Evolutionary conservation across 2,113 vertebrate genomes (phyloP).

Genomic region (Vidua macroura): DNA sequence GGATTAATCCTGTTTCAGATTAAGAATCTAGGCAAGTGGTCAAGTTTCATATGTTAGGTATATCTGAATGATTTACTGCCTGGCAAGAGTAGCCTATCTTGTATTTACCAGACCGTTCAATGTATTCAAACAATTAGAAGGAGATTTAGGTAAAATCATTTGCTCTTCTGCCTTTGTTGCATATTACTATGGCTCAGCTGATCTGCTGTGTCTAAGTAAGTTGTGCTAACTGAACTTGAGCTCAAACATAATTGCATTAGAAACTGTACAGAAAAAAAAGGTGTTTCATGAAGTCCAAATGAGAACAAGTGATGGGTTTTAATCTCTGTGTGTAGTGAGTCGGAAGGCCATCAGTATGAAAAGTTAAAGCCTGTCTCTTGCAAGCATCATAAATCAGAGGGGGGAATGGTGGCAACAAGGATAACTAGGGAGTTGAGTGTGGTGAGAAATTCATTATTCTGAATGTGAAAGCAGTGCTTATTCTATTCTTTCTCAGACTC

Average conservation of each 20-base stretch:
- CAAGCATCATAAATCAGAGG: neutral
- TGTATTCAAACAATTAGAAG: neutral
- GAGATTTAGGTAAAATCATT: neutral
- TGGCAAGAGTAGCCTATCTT: neutral
- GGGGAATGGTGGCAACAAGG: neutral
- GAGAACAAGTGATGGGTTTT: neutral
- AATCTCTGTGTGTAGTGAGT: neutral
- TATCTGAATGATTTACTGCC: neutral
- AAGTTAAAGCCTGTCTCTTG: neutral
- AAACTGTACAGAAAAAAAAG: neutral
- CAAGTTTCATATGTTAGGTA: neutral
- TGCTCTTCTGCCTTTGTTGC: neutral
- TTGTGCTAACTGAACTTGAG: neutral
- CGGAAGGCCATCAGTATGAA: neutral
- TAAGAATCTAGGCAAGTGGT: neutral
- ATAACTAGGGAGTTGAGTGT: neutral
- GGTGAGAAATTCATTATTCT: neutral
- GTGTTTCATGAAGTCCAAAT: neutral
- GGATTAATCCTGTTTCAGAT: neutral
- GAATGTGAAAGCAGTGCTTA: neutral
- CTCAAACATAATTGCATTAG: neutral
- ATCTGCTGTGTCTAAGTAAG: neutral
- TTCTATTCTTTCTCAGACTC: neutral
- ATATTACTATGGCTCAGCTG: neutral
- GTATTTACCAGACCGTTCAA: neutral